Evolutionary conservation across 92 coral and sea anemone genomes (phyloP).

Genomic region (Montipora capitata): DNA sequence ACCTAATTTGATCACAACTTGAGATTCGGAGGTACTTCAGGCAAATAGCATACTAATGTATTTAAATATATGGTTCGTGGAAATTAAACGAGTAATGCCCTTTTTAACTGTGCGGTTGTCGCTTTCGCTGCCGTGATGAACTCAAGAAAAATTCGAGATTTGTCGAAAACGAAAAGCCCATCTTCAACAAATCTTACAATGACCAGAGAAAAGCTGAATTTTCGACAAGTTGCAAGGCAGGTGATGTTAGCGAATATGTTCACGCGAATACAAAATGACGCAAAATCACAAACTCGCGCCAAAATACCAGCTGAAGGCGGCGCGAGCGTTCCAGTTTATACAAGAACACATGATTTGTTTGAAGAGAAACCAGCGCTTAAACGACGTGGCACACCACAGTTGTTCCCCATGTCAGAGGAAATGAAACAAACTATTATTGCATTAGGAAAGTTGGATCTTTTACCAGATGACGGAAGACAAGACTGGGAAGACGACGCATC

Average conservation of each 20-base stretch:
- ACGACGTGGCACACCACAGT: constrained; percentile 76
- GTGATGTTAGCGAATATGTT: constrained; percentile 82
- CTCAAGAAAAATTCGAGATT: background rate
- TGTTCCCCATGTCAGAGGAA: constrained; percentile 82
- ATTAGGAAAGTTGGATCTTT: constrained; percentile 63
- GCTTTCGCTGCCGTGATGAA: constrained; percentile 4
- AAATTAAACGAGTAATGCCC: too few relatives aligned
- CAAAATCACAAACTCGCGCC: background rate
- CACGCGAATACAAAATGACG: constrained; percentile 27
- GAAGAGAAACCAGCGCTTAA: constrained; percentile 28
- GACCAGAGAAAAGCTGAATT: constrained; percentile 32
- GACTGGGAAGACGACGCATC: background rate
- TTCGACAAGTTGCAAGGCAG: constrained; percentile 73
- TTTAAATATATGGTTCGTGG: background rate
- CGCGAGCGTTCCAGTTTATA: background rate
- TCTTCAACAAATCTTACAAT: constrained; percentile 18
- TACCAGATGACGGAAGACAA: constrained; percentile 45
- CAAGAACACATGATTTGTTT: background rate
- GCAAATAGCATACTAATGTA: background rate
- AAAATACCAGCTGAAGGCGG: constrained; percentile 22
- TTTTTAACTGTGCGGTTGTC: background rate
- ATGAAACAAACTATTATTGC: constrained; percentile 72
- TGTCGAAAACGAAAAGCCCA: background rate
- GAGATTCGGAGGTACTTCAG: background rate
- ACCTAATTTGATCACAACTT: background rate